Evolutionary conservation across 2,113 vertebrate species (phyloP).

Genomic region (Lampris incognitus): DNA sequence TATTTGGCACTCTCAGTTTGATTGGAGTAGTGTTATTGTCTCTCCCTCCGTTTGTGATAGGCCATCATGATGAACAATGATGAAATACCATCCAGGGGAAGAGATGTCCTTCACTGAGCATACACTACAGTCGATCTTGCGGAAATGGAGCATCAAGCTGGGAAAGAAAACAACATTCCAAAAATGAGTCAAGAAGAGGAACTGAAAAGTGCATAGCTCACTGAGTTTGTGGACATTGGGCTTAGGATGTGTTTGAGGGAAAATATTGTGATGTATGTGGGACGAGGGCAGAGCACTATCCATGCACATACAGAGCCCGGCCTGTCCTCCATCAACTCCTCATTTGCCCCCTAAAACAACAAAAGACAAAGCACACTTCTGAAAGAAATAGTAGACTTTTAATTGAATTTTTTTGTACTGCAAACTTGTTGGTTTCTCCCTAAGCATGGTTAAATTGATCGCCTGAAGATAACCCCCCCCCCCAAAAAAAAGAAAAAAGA

Average conservation of each 20-base stretch:
- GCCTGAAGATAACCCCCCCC: too few species aligned
- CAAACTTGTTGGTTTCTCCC: too few species aligned
- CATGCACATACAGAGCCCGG: slow-evolving; percentile 5
- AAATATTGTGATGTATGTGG: slow-evolving; percentile 45
- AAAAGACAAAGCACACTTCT: neutral
- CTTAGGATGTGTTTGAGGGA: slow-evolving; percentile 50
- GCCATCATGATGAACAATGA: slow-evolving; percentile 54
- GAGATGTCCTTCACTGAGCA: slow-evolving; percentile 53
- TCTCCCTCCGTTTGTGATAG: slow-evolving; percentile 37
- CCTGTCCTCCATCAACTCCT: slow-evolving; percentile 20
- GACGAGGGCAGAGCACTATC: slow-evolving; percentile 37
- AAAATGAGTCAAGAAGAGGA: slow-evolving; percentile 38
- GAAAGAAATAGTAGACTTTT: too few species aligned
- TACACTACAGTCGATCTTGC: slow-evolving; percentile 31
- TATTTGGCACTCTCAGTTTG: slow-evolving; percentile 44
- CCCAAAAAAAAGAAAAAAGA: too few species aligned
- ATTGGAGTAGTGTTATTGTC: slow-evolving; percentile 39
- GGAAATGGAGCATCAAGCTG: slow-evolving; percentile 43
- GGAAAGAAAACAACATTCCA: slow-evolving; percentile 39
- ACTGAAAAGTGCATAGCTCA: slow-evolving; percentile 37
- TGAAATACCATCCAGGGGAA: slow-evolving; percentile 40
- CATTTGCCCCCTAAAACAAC: neutral
- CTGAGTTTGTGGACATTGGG: slow-evolving; percentile 40
- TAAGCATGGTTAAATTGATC: too few species aligned
- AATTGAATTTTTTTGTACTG: too few species aligned